Evolutionary conservation across 2,797 vertebrate genomes (phyloP), one percentile per base, ranked within the genome.

Genomic region (Malacoraja senta): DNA sequence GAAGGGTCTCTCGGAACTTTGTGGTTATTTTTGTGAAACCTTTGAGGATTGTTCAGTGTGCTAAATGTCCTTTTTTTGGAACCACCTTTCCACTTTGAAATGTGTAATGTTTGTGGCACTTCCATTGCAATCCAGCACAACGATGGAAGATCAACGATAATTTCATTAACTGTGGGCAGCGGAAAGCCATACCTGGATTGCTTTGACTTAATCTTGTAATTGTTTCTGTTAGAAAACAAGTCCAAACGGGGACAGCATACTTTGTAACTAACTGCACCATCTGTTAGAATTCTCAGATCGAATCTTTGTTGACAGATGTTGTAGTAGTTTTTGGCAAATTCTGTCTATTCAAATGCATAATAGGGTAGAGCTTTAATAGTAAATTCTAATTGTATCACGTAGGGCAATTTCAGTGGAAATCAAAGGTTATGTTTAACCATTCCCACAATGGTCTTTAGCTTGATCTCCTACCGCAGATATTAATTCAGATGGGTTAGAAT

Each of bases 371-470:
- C n/a, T 86, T 86, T 65, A 86, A 32, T 65, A 63, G 83, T n/a
- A 86, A 53, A 15, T 13, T 86, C 19, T 32, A 63, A 86, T 86
- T 15, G n/a, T 65, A 32, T 19, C 29, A 32, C n/a, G n/a, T 63
- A 58, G 13, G 29, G 58, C 58, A 86, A 65, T 17, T 63, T 63
- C 58, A 86, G 58, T 86, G 13, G 61, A 84, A 26, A 86, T 65
- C 83, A 65, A 65, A 86, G 63, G 83, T 65, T 86, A 13, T 86
- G 15, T 65, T 86, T 86, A 61, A 86, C 32, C 83, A 86, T 86
- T 29, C 61, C 58, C 17, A n/a, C 83, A 19, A 19, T 86, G 15
- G 58, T 86, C 0, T 83, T 32, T 86, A 61, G 63, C 29, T 86
- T 8, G 58, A 8, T 15, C 58, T 86, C 63, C 19, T 65, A 86